Base-by-base conservation (phyloP, 1,140 invertebrate genomes). In the Reticulitermes speratus region DNA sequence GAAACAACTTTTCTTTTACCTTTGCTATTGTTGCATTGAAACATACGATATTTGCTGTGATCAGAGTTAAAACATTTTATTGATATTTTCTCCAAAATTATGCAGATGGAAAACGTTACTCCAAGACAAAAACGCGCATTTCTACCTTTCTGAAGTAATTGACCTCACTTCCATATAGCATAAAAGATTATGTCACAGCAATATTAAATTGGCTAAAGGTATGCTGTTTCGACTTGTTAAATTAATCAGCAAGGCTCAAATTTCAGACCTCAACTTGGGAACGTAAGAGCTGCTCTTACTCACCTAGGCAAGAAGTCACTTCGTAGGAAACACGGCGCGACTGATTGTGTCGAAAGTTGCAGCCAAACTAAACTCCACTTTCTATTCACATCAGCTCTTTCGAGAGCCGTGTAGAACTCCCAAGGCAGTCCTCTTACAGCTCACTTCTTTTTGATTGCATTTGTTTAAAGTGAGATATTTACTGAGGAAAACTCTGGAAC, bases 301-400 rank as follows among this genome's bases (percentile, higher is more conserved):
- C n/a, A 75, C 65, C 65, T 6, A 75, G 25, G 7, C 7, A 25
- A 75, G 65, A 75, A 75, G n/a, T 21, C 52, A 55, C 65, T 30
- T 30, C 0, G 65, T 25, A 75, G 14, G n/a, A n/a, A 30, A 75
- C 25, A 30, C n/a, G n/a, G n/a, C 65, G 65, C n/a, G 65, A 75
- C 65, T 25, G 65, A 75, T 30, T n/a, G 8, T 75, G n/a, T 75
- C n/a, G 65, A 75, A 75, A n/a, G 65, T 75, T 75, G 25, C 9
- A 75, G 25, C 25, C 65, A 75, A 75, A 75, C 65, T 75, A 75
- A 75, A 75, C 65, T 30, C 16, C 65, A 75, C 65, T 75, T 75
- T 75, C 65, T 75, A 75, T 75, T 75, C n/a, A 75, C 65, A 5
- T 25, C 59, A 65, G 19, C 59, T 19, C 16, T 65, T 65, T 23